Evolutionary conservation across 2,113 vertebrate genomes (phyloP).

Genomic region (Crotalus tigris): DNA sequence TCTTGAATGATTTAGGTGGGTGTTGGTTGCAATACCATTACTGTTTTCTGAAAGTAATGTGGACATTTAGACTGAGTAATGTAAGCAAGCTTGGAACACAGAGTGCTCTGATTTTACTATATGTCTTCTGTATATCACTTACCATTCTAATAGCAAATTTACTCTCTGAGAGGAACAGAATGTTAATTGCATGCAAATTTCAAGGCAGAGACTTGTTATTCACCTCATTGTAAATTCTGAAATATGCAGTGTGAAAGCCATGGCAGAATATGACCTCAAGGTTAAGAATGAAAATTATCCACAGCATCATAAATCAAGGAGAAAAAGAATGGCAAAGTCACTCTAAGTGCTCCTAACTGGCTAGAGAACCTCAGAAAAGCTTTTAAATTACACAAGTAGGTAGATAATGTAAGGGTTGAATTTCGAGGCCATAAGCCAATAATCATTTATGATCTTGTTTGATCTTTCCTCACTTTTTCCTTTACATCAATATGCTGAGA

Average conservation of each 20-base stretch:
- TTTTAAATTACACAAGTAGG: constrained; percentile 42
- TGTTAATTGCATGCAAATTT: constrained; percentile 64
- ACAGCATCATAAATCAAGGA: constrained; percentile 40
- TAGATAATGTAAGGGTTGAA: constrained; percentile 31
- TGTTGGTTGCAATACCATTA: not conserved
- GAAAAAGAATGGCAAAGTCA: constrained; percentile 57
- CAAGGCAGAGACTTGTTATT: constrained; percentile 57
- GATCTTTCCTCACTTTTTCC: constrained; percentile 9
- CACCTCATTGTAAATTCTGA: constrained; percentile 63
- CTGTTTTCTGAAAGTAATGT: not conserved
- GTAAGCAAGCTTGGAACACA: not conserved
- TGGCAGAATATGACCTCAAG: constrained; percentile 56
- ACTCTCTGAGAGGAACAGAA: constrained; percentile 52
- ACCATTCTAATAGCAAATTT: constrained; percentile 53
- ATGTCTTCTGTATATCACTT: constrained; percentile 37
- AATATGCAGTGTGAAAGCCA: constrained; percentile 57
- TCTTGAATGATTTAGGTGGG: not conserved
- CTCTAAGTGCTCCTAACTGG: constrained; percentile 28
- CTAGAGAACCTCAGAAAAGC: constrained; percentile 23
- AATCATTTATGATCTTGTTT: not conserved
- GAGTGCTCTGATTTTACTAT: constrained; percentile 27
- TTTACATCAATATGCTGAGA: constrained; percentile 29
- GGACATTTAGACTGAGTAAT: not conserved
- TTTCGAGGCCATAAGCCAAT: not conserved
- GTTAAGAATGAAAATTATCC: constrained; percentile 54